phyloP scores from a whole-genome alignment of 2,888 invertebrate genomes.

The Dendrolimus houi region DNA sequence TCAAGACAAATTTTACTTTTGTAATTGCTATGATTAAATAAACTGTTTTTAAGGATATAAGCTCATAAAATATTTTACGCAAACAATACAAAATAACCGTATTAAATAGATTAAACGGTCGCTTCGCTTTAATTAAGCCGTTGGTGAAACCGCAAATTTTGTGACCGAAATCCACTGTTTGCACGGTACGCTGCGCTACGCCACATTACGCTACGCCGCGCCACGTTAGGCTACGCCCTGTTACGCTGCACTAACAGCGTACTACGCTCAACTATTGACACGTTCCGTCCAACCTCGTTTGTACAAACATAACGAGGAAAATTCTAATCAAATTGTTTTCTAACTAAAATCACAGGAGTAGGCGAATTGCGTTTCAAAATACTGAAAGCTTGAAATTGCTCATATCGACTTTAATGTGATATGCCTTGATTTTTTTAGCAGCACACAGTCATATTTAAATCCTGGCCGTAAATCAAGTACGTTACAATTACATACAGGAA shows the following conservation, averaged over 20 bases:
- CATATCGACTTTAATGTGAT: too few relatives aligned
- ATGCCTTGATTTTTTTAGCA: too few relatives aligned
- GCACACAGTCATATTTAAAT: too few relatives aligned
- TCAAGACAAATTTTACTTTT: too few relatives aligned
- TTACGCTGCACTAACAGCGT: not conserved
- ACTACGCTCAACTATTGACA: conserved; percentile 1
- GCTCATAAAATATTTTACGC: too few relatives aligned
- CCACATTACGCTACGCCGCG: not conserved
- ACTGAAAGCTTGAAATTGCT: too few relatives aligned
- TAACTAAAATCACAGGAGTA: not conserved
- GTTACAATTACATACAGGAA: too few relatives aligned
- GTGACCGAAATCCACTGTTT: conserved; percentile 24
- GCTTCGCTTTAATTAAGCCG: conserved; percentile 34
- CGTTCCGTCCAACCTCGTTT: not conserved
- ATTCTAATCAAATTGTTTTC: not conserved
- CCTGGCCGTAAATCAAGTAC: too few relatives aligned
- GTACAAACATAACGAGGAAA: not conserved
- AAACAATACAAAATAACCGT: too few relatives aligned
- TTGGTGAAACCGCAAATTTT: conserved; percentile 41
- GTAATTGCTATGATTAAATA: too few relatives aligned
- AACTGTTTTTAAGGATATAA: too few relatives aligned
- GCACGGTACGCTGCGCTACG: conserved; percentile 1
- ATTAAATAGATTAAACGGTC: not conserved
- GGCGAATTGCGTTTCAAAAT: too few relatives aligned
- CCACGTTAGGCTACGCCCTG: not conserved